A percentile compares a stretch with the other conserved stretches of the same genome.
phyloP scores from a whole-genome alignment of 1,140 invertebrate genomes.

The Lerema accius region DNA sequence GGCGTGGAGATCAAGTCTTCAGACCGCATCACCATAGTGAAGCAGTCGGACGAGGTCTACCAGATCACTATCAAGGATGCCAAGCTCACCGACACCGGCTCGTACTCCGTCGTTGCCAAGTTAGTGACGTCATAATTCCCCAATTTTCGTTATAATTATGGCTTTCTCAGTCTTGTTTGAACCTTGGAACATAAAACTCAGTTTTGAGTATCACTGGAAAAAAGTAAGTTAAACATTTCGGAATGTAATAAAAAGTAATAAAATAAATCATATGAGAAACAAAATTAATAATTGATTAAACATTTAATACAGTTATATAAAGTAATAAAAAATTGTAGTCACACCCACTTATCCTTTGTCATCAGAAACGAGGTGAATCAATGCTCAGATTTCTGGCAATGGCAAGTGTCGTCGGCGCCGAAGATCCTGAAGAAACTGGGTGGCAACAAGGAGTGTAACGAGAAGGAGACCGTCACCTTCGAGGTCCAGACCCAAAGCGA shows the following conservation, averaged over 20 bases:
- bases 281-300: no score
- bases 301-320: no score
- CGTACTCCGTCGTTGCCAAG: constrained; percentile 95
- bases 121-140: no score
- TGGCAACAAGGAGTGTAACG: constrained; percentile 86
- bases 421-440: constrained; percentile 88
- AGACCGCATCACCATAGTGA: constrained; percentile 87
- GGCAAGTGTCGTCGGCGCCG: constrained; percentile 90
- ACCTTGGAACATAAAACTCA: no score
- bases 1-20: constrained; percentile 88
- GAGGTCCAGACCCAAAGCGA: constrained; percentile 92
- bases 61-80: constrained; percentile 92
- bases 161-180: no score
- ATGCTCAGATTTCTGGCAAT: constrained; percentile 92
- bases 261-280: no score
- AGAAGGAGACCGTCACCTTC: constrained; percentile 91
- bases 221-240: no score
- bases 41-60: constrained; percentile 86
- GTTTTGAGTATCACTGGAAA: no score
- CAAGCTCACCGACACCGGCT: constrained; percentile 93
- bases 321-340: no score
- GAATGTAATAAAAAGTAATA: no score
- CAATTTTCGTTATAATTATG: no score
- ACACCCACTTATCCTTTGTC: no score
- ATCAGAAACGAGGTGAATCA: constrained; percentile 92